Conservation (phyloP, 2,888 invertebrate species). For the Pachymerium ferrugineum region DNA sequence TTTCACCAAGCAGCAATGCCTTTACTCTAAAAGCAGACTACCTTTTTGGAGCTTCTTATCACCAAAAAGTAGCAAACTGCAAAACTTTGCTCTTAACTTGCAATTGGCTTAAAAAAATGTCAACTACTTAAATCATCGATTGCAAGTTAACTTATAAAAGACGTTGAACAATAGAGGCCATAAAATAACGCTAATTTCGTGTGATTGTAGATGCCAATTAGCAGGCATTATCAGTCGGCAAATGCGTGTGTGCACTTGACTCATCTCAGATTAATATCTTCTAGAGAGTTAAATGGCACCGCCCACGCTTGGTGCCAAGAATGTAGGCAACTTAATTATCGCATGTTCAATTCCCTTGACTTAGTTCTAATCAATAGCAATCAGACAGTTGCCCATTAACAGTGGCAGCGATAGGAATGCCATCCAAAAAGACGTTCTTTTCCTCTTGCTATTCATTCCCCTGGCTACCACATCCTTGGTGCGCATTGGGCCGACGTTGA, state of each 20-base stretch:
- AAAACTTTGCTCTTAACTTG: neutral
- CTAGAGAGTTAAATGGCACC: neutral
- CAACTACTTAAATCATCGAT: too few species aligned
- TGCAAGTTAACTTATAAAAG: too few species aligned
- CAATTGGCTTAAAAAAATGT: too few species aligned
- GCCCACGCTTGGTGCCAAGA: conserved; percentile 30
- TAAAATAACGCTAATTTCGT: neutral
- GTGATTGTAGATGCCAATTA: neutral
- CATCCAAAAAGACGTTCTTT: too few species aligned
- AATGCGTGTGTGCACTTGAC: neutral
- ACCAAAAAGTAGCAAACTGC: conserved; percentile 4
- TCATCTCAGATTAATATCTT: conserved; percentile 3
- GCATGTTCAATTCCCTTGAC: conserved; percentile 19
- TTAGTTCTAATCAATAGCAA: conserved; percentile 30
- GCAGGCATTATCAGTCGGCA: neutral
- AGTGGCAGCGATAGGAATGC: conserved; percentile 5
- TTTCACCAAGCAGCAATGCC: conserved; percentile 4
- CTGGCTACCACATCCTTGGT: neutral
- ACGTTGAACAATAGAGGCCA: neutral
- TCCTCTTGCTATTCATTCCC: neutral
- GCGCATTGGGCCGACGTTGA: conserved; percentile 8
- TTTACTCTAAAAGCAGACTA: conserved; percentile 8
- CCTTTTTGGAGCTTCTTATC: neutral
- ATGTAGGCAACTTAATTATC: conserved; percentile 31
- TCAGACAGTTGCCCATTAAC: conserved; percentile 29